Evolutionary conservation across 2,797 vertebrate genomes (phyloP), one percentile per base, ranked within the genome.

Genomic region (Enteromius radiatus): DNA sequence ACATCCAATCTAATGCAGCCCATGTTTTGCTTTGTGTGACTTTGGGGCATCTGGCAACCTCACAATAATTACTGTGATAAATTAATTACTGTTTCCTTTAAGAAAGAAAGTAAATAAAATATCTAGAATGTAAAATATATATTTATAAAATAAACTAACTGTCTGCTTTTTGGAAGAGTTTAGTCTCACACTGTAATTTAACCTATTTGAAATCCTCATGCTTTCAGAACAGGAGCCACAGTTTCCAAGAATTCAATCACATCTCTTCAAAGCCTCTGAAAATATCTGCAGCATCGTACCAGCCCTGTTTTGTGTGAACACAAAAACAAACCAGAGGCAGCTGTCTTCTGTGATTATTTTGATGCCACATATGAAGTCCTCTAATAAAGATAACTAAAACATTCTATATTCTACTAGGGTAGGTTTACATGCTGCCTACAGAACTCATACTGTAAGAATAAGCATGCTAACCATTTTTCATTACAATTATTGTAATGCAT

Each of bases 281-380:
- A 41, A 83, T 83, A 87, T 83, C 78, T 78, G 64, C 33, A 77
- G 64, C 71, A 54, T 28, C 31, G 31, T 65, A 63, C 61, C 81
- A 88, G 86, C 64, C 87, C 61, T 79, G 15, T 52, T 75, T 7
- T 8, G 11, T 56, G 88, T 85, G 77, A 86, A 78, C 80, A 73
- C 87, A 68, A 67, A 38, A 61, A 15, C n/a, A 52, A 4, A 10
- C 52, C 68, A 73, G 54, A 73, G 41, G 21, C 70, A 21, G 47
- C n/a, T 38, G 21, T 5, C 49, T 52, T 65, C 31, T 65, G 43
- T 64, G 11, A 56, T 67, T 76, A 12, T 67, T 74, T 74, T 74
- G 31, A 74, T 81, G 56, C 38, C 41, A 49, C 10, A 64, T 47
- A 61, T 26, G 19, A 68, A 45, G 38, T 63, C 26, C 4, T 4